Evolutionary conservation across 1,140 invertebrate species (phyloP).

Genomic region (Pissodes strobi): DNA sequence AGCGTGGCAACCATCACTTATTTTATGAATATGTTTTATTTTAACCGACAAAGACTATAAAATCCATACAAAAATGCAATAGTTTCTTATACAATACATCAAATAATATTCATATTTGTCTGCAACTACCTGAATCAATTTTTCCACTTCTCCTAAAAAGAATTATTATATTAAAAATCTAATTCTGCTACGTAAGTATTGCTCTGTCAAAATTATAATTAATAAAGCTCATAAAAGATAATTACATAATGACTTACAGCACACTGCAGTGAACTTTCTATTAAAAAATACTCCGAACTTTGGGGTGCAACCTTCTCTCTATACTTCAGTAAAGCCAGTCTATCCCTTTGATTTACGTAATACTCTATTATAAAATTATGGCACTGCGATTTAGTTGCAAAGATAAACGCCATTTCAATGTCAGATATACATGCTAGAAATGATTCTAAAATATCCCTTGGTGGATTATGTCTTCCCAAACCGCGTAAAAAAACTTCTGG

Average conservation of each 20-base stretch:
- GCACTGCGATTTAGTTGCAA: conserved; percentile 53
- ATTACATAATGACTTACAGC: conserved; percentile 53
- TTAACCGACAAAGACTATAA: no score
- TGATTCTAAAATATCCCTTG: conserved; percentile 43
- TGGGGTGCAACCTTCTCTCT: conserved; percentile 58
- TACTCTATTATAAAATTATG: conserved; percentile 60
- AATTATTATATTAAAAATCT: no score
- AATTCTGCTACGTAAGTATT: conserved; percentile 4
- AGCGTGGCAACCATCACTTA: no score
- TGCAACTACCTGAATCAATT: no score
- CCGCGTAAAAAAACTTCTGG: conserved; percentile 41
- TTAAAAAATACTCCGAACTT: conserved; percentile 59
- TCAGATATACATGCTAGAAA: conserved; percentile 43
- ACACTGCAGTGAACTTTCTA: conserved; percentile 59
- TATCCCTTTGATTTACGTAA: conserved; percentile 59
- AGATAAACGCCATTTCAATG: conserved; percentile 35
- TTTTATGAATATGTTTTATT: no score
- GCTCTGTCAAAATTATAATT: no score
- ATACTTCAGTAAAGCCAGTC: conserved; percentile 57
- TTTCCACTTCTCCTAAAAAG: no score
- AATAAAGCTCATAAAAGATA: no score
- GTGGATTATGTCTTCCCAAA: conserved; percentile 44
- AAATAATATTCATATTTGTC: conserved; percentile 4
- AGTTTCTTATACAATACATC: not conserved
- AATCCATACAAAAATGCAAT: no score